Base-by-base conservation (phyloP, 2,113 vertebrate species). In the Pelobates fuscus region DNA sequence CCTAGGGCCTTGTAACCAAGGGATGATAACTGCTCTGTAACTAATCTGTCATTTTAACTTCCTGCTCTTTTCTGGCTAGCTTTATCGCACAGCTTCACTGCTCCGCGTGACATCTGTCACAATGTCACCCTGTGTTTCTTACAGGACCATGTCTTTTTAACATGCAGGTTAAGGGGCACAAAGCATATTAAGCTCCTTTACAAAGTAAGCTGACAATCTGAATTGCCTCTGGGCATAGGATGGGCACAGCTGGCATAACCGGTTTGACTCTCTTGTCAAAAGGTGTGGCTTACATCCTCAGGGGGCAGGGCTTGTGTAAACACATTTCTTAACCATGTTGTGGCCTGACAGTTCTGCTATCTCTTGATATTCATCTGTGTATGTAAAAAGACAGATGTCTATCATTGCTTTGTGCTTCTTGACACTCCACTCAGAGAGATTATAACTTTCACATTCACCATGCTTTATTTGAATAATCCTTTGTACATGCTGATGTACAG, bases 11-110 rank as follows among this genome's bases (percentile, higher is more conserved):
- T 11, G 5, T 57, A 23, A 8, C 20, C 54, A n/a, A n/a, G 18
- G 54, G 3, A 20, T 6, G 32, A 37, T 37, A 37, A 37, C 32
- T 37, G 32, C 32, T 10, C 5, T 37, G 32, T 5, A 37, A 37
- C 32, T 65, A 74, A 74, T 74, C 71, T 74, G 29, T 57, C 46
- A 23, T 2, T 58, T 46, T 64, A 60, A 32, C 64, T 67, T 67
- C 60, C 72, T 54, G 52, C 43, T 21, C n/a, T 43, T 58, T 25
- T 17, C 57, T 18, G 23, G n/a, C 23, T 67, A 2, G 72, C 8
- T 29, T 67, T 76, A 67, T 67, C 44, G 26, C 23, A 11, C 43
- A 8, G n/a, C 11, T 26, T 20, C 44, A 49, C 26, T 27, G 44
- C 65, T 52, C 43, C 26, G 24, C 5, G 37, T 70, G 68, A 59